Conservation (phyloP, 2,113 vertebrate species). For the Alethe diademata region DNA sequence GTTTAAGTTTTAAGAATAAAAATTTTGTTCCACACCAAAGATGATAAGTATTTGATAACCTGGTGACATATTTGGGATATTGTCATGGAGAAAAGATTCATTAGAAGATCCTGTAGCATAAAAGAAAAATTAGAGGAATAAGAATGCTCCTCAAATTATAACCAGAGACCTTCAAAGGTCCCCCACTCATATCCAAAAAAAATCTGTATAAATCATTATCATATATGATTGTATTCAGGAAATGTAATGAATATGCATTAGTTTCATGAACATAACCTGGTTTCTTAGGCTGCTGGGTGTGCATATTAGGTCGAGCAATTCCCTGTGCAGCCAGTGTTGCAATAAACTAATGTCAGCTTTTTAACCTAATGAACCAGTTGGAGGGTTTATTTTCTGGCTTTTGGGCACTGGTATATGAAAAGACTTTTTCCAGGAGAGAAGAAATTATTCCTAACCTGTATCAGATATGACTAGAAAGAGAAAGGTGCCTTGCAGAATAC, state of each 20-base stretch:
- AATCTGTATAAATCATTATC: too few species aligned
- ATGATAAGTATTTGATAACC: neutral
- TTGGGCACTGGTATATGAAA: neutral
- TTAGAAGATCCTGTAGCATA: neutral
- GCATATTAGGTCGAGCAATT: neutral
- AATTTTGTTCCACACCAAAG: neutral
- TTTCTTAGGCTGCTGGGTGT: neutral
- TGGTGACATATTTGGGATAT: neutral
- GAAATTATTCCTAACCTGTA: neutral
- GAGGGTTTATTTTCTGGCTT: neutral
- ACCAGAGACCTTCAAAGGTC: neutral
- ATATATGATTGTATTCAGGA: too few species aligned
- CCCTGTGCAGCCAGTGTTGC: neutral
- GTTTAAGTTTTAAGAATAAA: neutral
- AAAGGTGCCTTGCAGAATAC: neutral
- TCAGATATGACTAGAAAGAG: neutral
- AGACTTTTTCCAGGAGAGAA: neutral
- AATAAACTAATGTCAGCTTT: neutral
- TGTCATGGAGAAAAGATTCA: neutral
- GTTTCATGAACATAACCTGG: neutral
- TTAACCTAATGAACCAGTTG: accelerated
- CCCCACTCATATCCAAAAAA: neutral
- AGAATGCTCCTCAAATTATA: neutral
- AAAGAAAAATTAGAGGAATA: neutral
- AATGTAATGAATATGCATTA: too few species aligned